These are phyloP conservation scores for Enteromius viviparus DNA, from an alignment of 2,797 vertebrate species.

Conservation along the genomic window DNA sequence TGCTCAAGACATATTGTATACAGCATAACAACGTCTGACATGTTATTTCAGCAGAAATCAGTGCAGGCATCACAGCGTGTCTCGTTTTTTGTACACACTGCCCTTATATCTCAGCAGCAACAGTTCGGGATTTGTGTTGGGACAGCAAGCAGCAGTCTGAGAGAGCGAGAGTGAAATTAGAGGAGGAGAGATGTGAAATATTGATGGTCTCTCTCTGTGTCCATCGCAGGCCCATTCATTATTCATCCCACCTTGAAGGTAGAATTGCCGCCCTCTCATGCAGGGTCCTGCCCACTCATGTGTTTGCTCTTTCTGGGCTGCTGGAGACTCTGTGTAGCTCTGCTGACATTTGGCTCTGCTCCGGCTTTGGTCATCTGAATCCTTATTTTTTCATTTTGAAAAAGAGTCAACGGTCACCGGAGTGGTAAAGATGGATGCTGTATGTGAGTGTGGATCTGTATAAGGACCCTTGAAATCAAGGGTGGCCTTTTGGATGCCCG, in stretches of 20 bases:
- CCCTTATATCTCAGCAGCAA: constrained; percentile 57
- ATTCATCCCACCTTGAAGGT: constrained; percentile 93
- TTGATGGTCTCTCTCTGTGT: constrained; percentile 89
- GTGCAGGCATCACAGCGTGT: not conserved
- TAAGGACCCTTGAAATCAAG: constrained; percentile 45
- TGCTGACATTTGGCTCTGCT: constrained; percentile 64
- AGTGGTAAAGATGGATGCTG: constrained; percentile 22
- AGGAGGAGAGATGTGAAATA: constrained; percentile 89
- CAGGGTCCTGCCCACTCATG: constrained; percentile 73
- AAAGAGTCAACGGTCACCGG: constrained; percentile 39
- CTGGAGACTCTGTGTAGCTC: constrained; percentile 61
- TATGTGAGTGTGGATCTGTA: constrained; percentile 35
- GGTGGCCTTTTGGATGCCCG: constrained; percentile 24
- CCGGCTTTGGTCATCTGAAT: constrained; percentile 56
- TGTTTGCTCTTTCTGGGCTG: constrained; percentile 66
- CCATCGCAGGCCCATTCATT: constrained; percentile 87
- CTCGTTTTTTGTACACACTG: constrained; percentile 31
- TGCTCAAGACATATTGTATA: not conserved
- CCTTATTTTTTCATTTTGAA: constrained; percentile 44
- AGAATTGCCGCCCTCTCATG: constrained; percentile 78
- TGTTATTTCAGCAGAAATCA: constrained; percentile 37
- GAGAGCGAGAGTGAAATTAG: constrained; percentile 85
- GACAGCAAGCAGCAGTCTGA: constrained; percentile 68
- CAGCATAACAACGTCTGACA: not conserved
- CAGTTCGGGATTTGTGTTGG: constrained; percentile 66